phyloP scores from a whole-genome alignment of 2,113 vertebrate genomes.

The Pseudopipra pipra region DNA sequence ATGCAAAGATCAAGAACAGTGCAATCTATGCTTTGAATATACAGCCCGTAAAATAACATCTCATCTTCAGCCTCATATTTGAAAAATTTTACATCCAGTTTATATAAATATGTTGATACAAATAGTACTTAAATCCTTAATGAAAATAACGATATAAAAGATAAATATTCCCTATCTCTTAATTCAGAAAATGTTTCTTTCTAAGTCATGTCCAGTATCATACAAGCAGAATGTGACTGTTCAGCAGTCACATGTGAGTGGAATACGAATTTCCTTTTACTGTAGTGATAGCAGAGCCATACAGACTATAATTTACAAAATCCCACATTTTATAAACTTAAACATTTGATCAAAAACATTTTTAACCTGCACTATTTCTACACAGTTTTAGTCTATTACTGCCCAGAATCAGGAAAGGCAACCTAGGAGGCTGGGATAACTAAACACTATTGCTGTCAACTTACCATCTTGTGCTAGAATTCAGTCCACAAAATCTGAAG shows the following conservation, averaged over 20 bases:
- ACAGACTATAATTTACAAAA: neutral
- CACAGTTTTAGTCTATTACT: neutral
- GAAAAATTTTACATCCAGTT: neutral
- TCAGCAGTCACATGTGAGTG: neutral
- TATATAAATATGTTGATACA: neutral
- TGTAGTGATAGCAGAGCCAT: neutral
- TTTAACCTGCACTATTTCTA: neutral
- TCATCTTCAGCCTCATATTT: neutral
- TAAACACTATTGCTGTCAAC: neutral
- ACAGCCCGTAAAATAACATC: neutral
- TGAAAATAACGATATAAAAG: neutral
- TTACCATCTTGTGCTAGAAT: neutral
- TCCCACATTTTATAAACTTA: neutral
- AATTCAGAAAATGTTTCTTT: neutral
- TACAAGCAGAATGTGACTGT: neutral
- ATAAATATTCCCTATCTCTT: neutral
- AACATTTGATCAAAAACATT: neutral
- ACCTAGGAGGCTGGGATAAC: neutral
- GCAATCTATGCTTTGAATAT: neutral
- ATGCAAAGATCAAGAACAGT: neutral
- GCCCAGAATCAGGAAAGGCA: neutral
- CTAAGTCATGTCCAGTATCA: neutral
- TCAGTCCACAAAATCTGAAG: neutral
- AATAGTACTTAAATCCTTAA: neutral
- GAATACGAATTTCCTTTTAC: neutral